Conservation (phyloP, 2,113 vertebrate genomes). For the Talpa occidentalis region DNA sequence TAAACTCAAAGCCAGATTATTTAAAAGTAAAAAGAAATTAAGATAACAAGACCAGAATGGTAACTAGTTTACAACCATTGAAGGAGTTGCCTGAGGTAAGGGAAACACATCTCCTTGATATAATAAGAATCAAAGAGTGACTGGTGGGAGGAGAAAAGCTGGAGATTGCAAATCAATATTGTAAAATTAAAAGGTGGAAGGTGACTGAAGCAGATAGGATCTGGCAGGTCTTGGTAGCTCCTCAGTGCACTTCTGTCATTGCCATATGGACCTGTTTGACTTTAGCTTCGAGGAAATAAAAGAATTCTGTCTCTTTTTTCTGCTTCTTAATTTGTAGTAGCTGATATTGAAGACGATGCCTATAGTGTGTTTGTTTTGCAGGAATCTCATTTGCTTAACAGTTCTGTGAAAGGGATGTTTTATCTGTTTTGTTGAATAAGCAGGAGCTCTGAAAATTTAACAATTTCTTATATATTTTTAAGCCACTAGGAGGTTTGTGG, state of each 20-base stretch:
- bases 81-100: background rate
- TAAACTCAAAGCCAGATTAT: constrained; percentile 59
- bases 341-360: background rate
- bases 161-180: background rate
- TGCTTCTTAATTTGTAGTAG: background rate
- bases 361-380: background rate
- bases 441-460: background rate
- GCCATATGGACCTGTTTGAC: background rate
- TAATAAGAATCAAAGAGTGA: background rate
- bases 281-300: background rate
- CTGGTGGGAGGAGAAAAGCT: too few relatives aligned
- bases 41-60: background rate
- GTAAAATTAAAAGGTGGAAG: background rate
- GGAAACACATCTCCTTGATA: background rate
- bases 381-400: background rate
- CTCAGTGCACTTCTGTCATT: background rate
- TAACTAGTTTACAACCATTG: background rate
- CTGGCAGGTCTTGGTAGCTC: background rate
- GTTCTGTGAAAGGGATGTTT: background rate
- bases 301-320: background rate
- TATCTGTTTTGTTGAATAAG: background rate
- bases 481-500: background rate
- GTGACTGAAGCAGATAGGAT: background rate
- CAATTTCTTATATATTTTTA: background rate
- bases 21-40: constrained; percentile 54